Evolutionary conservation across 2,113 vertebrate species (phyloP).

Genomic region (Meleagris gallopavo): DNA sequence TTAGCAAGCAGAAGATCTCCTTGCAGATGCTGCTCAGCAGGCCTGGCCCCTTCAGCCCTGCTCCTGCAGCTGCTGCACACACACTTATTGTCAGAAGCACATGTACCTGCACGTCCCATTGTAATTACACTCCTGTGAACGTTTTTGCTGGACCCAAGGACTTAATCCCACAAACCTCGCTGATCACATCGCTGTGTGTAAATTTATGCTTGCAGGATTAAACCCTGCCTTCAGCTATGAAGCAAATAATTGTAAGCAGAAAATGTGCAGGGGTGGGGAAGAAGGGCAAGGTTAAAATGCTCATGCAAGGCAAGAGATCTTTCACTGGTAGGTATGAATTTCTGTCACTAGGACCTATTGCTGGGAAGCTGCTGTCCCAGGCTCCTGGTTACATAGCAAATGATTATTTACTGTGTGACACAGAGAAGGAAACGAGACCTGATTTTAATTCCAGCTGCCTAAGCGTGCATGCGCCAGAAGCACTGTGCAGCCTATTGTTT

Average conservation of each 20-base stretch:
- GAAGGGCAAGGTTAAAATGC: background rate
- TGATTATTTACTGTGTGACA: background rate
- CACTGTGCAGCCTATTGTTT: fast-evolving
- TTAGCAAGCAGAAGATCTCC: background rate
- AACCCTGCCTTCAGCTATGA: background rate
- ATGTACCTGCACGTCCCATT: conserved; percentile 20
- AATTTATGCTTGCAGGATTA: conserved; percentile 26
- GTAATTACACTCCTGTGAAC: conserved; percentile 10
- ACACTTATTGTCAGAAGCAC: background rate
- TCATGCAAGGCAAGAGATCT: background rate
- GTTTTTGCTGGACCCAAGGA: conserved; percentile 26
- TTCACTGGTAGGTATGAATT: background rate
- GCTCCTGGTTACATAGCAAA: background rate
- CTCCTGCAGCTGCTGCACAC: background rate
- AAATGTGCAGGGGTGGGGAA: background rate
- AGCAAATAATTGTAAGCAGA: conserved; percentile 28
- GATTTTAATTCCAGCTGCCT: background rate
- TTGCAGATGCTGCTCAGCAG: background rate
- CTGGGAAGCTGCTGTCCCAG: background rate
- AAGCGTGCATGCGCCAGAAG: background rate
- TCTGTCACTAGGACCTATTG: background rate
- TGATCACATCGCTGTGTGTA: background rate
- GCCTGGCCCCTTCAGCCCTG: background rate
- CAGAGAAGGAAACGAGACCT: background rate
- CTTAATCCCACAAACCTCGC: conserved; percentile 12